Conservation (phyloP, 1,140 invertebrate genomes). For the Drosophila nigromelanica region DNA sequence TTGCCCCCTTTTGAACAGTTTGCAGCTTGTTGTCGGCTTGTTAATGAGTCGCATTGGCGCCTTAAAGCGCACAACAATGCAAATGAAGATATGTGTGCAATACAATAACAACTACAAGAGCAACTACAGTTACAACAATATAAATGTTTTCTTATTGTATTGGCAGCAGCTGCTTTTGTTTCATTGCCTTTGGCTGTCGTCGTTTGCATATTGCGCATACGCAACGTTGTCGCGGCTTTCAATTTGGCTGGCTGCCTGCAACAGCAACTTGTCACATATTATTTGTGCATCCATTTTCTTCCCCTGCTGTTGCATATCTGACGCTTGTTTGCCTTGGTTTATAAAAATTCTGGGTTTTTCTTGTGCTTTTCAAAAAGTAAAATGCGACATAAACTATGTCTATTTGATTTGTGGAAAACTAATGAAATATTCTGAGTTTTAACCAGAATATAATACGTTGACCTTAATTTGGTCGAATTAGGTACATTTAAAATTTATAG, state of each 20-base stretch:
- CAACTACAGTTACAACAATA: not conserved
- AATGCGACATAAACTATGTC: slow-evolving; percentile 4
- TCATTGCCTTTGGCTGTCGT: slow-evolving; percentile 32
- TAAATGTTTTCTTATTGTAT: slow-evolving; percentile 14
- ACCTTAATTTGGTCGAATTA: too few relatives aligned
- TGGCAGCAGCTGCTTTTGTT: slow-evolving; percentile 41
- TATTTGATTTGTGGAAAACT: not conserved
- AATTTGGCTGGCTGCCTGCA: slow-evolving; percentile 45
- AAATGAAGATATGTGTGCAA: slow-evolving; percentile 57
- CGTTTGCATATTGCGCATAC: slow-evolving; percentile 63
- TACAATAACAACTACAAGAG: slow-evolving; percentile 1
- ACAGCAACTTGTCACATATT: slow-evolving; percentile 26
- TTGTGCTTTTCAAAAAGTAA: slow-evolving; percentile 21
- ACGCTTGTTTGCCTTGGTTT: slow-evolving; percentile 41
- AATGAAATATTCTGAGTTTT: slow-evolving; percentile 3
- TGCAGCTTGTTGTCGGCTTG: slow-evolving; percentile 48
- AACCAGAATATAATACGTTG: not conserved
- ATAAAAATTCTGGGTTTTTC: slow-evolving; percentile 52
- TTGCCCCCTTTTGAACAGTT: slow-evolving; percentile 1
- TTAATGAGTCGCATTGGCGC: slow-evolving; percentile 66
- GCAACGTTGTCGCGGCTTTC: slow-evolving; percentile 63
- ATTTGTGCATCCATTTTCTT: slow-evolving; percentile 27
- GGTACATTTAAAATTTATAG: not conserved
- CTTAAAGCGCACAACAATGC: slow-evolving; percentile 47
- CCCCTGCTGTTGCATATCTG: slow-evolving; percentile 6